These are phyloP conservation scores for Pseudolycoriella hygida DNA, from an alignment of 2,888 invertebrate species.

Conservation along the genomic window DNA sequence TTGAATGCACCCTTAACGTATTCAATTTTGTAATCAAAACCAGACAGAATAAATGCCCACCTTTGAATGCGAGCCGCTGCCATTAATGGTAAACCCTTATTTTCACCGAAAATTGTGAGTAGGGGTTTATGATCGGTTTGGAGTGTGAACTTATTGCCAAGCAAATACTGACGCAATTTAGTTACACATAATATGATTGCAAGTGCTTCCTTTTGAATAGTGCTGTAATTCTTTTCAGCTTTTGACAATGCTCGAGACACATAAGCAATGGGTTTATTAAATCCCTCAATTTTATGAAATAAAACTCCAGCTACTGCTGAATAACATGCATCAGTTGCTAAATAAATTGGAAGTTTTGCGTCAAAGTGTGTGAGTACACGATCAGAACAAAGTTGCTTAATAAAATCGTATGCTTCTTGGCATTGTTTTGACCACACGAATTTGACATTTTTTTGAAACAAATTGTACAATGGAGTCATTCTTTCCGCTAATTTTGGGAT, in stretches of 20 bases:
- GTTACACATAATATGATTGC: slow-evolving; percentile 20
- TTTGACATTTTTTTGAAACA: no score
- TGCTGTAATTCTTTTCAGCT: slow-evolving; percentile 16
- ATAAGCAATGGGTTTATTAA: slow-evolving; percentile 22
- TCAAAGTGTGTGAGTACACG: slow-evolving; percentile 15
- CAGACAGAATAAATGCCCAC: neutral
- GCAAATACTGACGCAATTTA: slow-evolving; percentile 24
- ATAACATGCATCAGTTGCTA: no score
- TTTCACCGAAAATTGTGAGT: slow-evolving; percentile 16
- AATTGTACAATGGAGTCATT: no score
- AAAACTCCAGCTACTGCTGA: no score
- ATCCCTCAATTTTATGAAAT: slow-evolving; percentile 19
- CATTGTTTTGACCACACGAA: neutral
- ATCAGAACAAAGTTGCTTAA: slow-evolving; percentile 15
- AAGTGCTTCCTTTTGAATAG: slow-evolving; percentile 18
- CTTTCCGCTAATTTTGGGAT: slow-evolving; percentile 6
- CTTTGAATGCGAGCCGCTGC: slow-evolving; percentile 11
- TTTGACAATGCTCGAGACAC: slow-evolving; percentile 18
- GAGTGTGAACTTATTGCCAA: slow-evolving; percentile 21
- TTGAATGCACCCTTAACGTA: neutral
- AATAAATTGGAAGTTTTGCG: slow-evolving; percentile 14
- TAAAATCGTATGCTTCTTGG: slow-evolving; percentile 13
- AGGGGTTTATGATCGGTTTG: slow-evolving; percentile 22
- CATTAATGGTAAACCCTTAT: slow-evolving; percentile 18
- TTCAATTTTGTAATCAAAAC: neutral